phyloP scores from a whole-genome alignment of 1,140 invertebrate species.

The Bombus confusus region DNA sequence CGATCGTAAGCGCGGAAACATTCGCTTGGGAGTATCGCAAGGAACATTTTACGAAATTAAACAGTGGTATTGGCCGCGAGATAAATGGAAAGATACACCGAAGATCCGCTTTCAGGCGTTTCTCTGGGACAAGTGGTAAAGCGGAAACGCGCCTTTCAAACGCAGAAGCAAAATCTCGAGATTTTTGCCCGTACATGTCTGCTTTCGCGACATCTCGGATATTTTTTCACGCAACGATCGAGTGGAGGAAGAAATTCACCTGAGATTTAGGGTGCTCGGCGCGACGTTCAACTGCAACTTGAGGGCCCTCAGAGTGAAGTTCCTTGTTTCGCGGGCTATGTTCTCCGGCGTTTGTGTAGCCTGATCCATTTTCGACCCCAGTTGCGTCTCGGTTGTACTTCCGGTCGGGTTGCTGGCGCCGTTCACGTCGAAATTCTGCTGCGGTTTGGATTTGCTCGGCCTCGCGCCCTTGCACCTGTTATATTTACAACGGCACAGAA shows the following conservation, averaged over 20 bases:
- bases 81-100: too few species aligned
- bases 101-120: too few species aligned
- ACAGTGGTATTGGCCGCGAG: too few species aligned
- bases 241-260: not conserved
- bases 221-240: not conserved
- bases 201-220: not conserved
- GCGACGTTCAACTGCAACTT: conserved; percentile 86
- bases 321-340: conserved; percentile 86
- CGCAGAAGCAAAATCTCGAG: too few species aligned
- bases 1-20: too few species aligned
- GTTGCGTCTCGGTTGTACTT: conserved; percentile 67
- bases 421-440: conserved; percentile 83
- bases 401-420: conserved; percentile 78
- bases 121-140: not conserved
- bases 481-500: conserved; percentile 13
- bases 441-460: conserved; percentile 83
- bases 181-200: not conserved
- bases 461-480: conserved; percentile 67
- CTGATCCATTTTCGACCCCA: conserved; percentile 83
- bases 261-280: conserved; percentile 80
- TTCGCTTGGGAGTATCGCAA: too few species aligned
- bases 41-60: too few species aligned
- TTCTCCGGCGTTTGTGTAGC: conserved; percentile 88
- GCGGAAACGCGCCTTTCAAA: too few species aligned
- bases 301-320: conserved; percentile 86